Base-by-base conservation (phyloP, 2,888 invertebrate species). In the Apeira syringaria region DNA sequence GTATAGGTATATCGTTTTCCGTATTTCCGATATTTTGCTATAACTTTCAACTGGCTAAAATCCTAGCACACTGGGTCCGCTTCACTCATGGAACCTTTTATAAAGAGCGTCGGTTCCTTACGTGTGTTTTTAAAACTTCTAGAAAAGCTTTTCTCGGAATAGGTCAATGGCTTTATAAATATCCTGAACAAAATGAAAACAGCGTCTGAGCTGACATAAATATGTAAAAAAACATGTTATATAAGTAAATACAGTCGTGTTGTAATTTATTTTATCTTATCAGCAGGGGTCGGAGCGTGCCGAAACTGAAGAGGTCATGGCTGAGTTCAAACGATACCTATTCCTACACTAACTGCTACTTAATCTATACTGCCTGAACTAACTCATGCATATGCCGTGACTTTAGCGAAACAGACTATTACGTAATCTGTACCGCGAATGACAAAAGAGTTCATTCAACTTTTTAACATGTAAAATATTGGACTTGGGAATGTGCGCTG, bases 381-480 rank as follows among this genome's bases (percentile, higher is more conserved):
- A 15, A 24, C 9, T 24, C 9, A 3, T 17, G 9, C 8, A 2
- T 9, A 17, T 5, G 8, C 29, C 9, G 29, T 29, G 27, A 8
- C 20, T 5, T n/a, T 12, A 7, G 3, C n/a, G 3, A 11, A 10
- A 34, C 3, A 11, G 17, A 37, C 11, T 38, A 7, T 8, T 11
- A 2, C 11, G 8, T 31, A 38, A 31, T 31, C 38, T 38, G 10
- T 25, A 26, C 5, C 9, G n/a, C 29, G 10, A 54, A 26, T 13
- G 12, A 31, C 20, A 11, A 31, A 7, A 31, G n/a, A 54, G 48
- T 40, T 39, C 32, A 27, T 13, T 39, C 18, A 32, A 30, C 39
- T 39, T 27, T 26, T 39, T 15, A 6, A 20, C 13, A 27, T 26
- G 13, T 10, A 32, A 20, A 32, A 32, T 5, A 15, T 8, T 15